Percentiles rank a stretch among this genome's conserved stretches.
Evolutionary conservation across 2,113 vertebrate species (phyloP).

Genomic region (Crotophaga sulcirostris): DNA sequence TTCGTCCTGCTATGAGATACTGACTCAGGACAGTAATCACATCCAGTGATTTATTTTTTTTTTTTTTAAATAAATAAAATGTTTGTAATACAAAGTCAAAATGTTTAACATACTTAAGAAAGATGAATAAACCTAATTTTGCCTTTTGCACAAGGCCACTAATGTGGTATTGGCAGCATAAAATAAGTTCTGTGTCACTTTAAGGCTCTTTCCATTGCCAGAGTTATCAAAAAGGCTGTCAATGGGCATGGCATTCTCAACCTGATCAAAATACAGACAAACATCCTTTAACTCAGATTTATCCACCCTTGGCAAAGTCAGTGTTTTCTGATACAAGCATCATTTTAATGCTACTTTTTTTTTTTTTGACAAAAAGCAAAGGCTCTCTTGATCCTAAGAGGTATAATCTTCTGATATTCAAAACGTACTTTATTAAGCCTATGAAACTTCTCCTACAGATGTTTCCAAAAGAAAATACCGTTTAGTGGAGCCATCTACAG

Average conservation of each 20-base stretch:
- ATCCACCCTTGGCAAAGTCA: not conserved
- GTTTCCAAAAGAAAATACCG: not conserved
- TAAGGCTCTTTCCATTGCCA: not conserved
- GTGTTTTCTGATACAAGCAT: not conserved
- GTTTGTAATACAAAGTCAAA: not conserved
- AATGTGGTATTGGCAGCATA: not conserved
- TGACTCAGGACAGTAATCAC: not conserved
- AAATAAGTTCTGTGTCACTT: not conserved
- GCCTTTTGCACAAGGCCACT: not conserved
- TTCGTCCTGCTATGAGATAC: not conserved
- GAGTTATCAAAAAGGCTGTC: not conserved
- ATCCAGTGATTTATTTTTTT: not conserved
- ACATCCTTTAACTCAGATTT: not conserved
- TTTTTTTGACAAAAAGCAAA: not conserved
- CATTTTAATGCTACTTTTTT: not conserved
- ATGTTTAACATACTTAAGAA: not conserved
- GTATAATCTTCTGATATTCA: not conserved
- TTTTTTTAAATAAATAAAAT: not conserved
- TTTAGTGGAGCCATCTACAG: slow-evolving; percentile 47
- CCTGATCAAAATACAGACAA: not conserved
- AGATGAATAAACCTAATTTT: not conserved
- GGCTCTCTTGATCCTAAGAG: not conserved
- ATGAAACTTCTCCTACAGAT: not conserved
- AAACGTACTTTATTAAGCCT: not conserved
- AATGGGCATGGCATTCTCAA: not conserved